Percentiles rank a stretch among this genome's conserved stretches.
phyloP scores from a whole-genome alignment of 2,113 vertebrate genomes.

The Cavia aperea region DNA sequence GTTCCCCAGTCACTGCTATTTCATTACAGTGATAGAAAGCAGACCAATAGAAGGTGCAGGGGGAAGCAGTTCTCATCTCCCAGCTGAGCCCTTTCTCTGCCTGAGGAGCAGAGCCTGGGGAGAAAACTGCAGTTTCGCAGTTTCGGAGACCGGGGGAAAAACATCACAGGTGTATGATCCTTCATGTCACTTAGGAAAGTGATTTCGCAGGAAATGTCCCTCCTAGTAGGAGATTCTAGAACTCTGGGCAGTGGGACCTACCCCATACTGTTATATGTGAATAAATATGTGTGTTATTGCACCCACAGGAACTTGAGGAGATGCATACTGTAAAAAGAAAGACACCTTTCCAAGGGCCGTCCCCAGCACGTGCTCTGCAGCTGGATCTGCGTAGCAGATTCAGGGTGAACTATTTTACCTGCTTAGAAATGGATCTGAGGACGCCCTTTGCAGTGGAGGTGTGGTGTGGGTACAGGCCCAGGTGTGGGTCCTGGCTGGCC shows the following conservation, averaged over 20 bases:
- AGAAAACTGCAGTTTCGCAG: background rate
- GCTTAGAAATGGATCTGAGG: background rate
- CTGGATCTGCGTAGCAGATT: background rate
- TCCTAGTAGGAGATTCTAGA: background rate
- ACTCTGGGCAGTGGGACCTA: background rate
- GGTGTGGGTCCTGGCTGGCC: too few species aligned
- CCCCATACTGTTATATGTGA: background rate
- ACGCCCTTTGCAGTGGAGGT: accelerated
- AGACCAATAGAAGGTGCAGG: background rate
- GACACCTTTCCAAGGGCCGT: background rate
- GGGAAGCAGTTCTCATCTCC: background rate
- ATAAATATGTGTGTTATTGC: background rate
- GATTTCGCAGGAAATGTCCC: background rate
- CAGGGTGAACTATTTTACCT: background rate
- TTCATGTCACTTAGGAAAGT: background rate
- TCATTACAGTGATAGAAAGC: background rate
- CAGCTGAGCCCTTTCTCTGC: background rate
- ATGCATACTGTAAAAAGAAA: background rate
- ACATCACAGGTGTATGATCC: background rate
- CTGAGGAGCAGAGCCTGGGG: background rate
- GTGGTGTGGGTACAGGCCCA: background rate
- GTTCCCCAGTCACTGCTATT: background rate
- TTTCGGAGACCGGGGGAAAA: background rate
- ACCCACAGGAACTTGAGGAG: background rate
- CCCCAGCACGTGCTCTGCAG: background rate